Evolutionary conservation across 1,140 invertebrate genomes (phyloP), one percentile per base, ranked within the genome.

Genomic region (Teleopsis dalmanni): DNA sequence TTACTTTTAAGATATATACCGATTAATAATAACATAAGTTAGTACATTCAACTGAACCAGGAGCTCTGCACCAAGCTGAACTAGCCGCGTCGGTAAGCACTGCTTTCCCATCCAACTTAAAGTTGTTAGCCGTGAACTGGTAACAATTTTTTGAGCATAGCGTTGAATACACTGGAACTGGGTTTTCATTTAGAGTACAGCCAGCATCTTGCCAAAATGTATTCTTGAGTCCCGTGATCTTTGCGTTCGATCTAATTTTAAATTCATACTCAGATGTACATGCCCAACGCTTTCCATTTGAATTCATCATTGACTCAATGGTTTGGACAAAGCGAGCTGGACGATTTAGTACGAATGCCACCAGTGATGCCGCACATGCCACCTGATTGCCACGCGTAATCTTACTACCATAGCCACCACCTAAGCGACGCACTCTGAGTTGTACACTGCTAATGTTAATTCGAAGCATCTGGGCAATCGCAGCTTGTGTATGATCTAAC

Each of bases 391-490:
- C 68, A 9, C 83, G 73, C 2, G 76, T 72, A 43, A 83, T 78
- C 70, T 88, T 84, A 4, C 74, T 67, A 2, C 84, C 87, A 51
- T 86, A 90, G 2, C 65, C 82, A 11, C 87, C 87, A 1, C 87
- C 87, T 0, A 88, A 34, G 33, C 85, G 73, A 40, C 78, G 74
- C 4, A 85, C 77, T 53, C 75, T 71, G 2, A 87, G 57, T 33
- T 82, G 76, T 9, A 87, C 48, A 48, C 65, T 60, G 57, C 71
- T 75, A 33, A 71, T 69, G 8, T 65, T 68, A 3, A 77, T 60
- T 33, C 65, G 57, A 3, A 89, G 70, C 50, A 77, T 74, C 22
- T 75, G 60, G 0, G 84, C 75, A 26, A 88, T 76, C 0, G 76
- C 73, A 10, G 71, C 58, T 65, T 88, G 84, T 0, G 71, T 73